Evolutionary conservation across 2,113 vertebrate genomes (phyloP), one percentile per base, ranked within the genome.

Genomic region (Oxyruncus cristatus): DNA sequence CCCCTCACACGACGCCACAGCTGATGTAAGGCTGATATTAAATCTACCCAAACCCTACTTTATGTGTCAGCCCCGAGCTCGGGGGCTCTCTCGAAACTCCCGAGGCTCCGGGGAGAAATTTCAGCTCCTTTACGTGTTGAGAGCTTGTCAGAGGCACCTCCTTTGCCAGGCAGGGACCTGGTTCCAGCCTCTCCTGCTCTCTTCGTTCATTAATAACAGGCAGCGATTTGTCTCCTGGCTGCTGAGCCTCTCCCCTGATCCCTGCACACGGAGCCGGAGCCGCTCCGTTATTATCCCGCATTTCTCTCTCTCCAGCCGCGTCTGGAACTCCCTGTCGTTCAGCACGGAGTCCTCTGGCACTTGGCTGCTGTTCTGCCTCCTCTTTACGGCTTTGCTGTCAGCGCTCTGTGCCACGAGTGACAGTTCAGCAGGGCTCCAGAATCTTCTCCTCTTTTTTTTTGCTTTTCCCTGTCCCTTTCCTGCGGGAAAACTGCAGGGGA

Each of bases 401-500:
- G 52, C 0, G 0, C 61, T 33, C 5, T 3, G 56, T 33, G 82
- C 59, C 75, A 33, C 35, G 6, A 63, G 61, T 9, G 71, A 39
- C n/a, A 26, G 9, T 5, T 3, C 68, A 41, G 35, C 1, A 0
- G 47, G 19, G 9, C 27, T 28, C 46, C 39, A 22, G 27, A 5
- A 24, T 35, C 50, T 74, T 39, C 77, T 46, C 70, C 4, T n/a
- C 24, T 11, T 66, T 33, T 24, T 24, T 41, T 41, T 42, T 0
- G 0, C 19, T 77, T 66, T 84, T 75, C 9, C 9, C 61, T 21
- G 3, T 8, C 71, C 32, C 24, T 82, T 89, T 24, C 59, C 70
- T 6, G 4, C 1, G 0, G 1, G 5, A 47, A 47, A 72, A 55
- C 8, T 0, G 1, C n/a, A n/a, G 5, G 1, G 10, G 62, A 78